phyloP scores from a whole-genome alignment of 2,797 vertebrate species.

The Coracias cyanogaster region DNA sequence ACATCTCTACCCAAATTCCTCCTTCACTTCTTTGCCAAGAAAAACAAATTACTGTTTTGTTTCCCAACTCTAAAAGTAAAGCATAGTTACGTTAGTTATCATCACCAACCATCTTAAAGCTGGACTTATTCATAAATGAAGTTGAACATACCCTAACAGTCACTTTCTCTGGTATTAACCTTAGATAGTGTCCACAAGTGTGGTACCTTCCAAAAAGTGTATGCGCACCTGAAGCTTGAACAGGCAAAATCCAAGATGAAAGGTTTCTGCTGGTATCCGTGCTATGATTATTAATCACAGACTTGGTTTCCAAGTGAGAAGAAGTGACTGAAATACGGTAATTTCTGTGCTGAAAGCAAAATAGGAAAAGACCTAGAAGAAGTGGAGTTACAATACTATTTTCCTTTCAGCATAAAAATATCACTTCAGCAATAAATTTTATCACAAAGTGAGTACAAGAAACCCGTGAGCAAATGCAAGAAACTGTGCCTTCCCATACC shows the following conservation, averaged over 20 bases:
- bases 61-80: not conserved
- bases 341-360: not conserved
- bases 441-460: not conserved
- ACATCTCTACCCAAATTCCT: not conserved
- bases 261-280: not conserved
- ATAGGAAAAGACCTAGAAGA: not conserved
- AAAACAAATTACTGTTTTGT: not conserved
- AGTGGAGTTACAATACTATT: not conserved
- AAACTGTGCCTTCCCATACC: not conserved
- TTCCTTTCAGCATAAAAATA: not conserved
- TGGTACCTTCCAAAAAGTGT: not conserved
- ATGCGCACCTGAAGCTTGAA: not conserved
- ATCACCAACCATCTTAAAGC: not conserved
- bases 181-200: not conserved
- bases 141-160: not conserved
- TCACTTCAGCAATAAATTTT: not conserved
- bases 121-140: not conserved
- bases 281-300: not conserved
- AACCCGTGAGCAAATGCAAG: not conserved
- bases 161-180: not conserved
- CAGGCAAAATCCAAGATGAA: not conserved
- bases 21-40: not conserved
- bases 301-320: not conserved
- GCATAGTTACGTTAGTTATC: not conserved
- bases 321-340: not conserved